These are phyloP conservation scores for Chironomus tepperi DNA, from an alignment of 1,140 invertebrate genomes.

Conservation along the genomic window DNA sequence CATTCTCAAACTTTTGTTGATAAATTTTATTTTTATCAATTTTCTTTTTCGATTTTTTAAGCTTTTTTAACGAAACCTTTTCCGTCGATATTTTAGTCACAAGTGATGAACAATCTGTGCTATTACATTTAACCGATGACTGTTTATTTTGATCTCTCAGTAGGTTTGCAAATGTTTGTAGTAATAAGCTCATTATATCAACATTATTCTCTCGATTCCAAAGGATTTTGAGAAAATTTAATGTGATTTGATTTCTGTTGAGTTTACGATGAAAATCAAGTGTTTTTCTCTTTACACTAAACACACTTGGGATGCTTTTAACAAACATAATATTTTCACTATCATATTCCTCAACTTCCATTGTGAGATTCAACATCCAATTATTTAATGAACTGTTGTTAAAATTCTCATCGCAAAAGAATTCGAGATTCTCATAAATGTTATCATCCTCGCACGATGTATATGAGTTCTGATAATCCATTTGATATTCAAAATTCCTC, in stretches of 20 bases:
- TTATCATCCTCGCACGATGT: constrained; percentile 11
- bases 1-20: background rate
- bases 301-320: background rate
- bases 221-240: background rate
- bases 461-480: background rate
- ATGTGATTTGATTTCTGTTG: background rate
- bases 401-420: background rate
- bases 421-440: constrained; percentile 11
- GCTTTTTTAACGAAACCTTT: constrained; percentile 3
- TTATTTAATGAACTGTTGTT: background rate
- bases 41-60: background rate
- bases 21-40: background rate
- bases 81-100: background rate
- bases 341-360: background rate
- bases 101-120: background rate
- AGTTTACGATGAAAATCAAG: background rate
- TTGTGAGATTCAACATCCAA: background rate
- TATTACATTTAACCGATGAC: background rate
- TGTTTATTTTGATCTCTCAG: background rate
- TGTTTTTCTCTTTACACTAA: background rate
- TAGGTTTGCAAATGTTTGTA: background rate
- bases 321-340: background rate
- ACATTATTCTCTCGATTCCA: background rate
- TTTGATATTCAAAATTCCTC: background rate
- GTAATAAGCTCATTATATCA: background rate